Evolutionary conservation across 2,797 vertebrate species (phyloP), one percentile per base, ranked within the genome.

Genomic region (Argentina silus): DNA sequence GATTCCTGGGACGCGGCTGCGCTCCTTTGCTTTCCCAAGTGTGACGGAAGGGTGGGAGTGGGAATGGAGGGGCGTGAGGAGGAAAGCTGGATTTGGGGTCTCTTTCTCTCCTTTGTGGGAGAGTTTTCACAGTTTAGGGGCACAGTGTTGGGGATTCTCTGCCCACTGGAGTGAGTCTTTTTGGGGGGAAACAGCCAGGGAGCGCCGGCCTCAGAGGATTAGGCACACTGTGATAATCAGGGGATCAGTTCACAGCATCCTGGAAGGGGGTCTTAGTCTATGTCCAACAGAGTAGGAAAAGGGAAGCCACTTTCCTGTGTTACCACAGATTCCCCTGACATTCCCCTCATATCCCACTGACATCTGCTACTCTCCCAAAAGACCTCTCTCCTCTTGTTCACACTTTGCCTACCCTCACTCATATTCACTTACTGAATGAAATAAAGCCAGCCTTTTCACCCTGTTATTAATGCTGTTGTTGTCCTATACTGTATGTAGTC

Each of bases 91-190:
- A 85, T 85, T 89, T 88, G 78, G 84, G 84, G 84, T 87, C 83
- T 90, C 51, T 88, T 78, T 1, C 81, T 86, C 73, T 88, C 89
- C 81, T 81, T 95, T 94, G 93, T 94, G 81, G 83, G 77, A 79
- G 85, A 90, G 91, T 93, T 94, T 93, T 94, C 93, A 93, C 93
- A 94, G 92, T 94, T 94, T 92, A 94, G 89, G 90, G 88, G 85
- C 90, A 90, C 90, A 91, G 91, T 89, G 90, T 90, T 84, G 85
- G 73, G 86, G 84, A 90, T 90, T 90, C 91, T 84, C 88, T 93
- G 92, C 76, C 92, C 90, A 93, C 90, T 94, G 91, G 87, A 93
- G 90, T 94, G 93, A 90, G 89, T 93, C 92, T 88, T 89, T 88
- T 84, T 88, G 72, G 72, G 78, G 83, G 81, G 59, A 43, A 61